A percentile compares a stretch with the other conserved stretches of the same genome.
phyloP scores from a whole-genome alignment of 2,113 vertebrate genomes.

The Carassius gibelio region DNA sequence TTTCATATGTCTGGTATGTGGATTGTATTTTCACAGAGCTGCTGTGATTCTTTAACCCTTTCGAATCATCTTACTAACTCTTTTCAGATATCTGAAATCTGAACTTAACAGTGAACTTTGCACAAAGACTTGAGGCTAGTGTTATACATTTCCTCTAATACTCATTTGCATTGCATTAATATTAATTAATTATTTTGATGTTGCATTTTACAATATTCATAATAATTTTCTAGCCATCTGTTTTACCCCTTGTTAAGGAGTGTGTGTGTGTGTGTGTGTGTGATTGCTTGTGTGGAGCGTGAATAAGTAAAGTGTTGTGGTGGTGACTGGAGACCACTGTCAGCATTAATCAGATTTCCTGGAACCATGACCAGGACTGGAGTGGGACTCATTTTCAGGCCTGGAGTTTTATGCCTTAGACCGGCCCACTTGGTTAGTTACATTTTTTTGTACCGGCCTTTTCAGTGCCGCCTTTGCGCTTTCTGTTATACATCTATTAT shows the following conservation, averaged over 20 bases:
- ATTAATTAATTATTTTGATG: not conserved
- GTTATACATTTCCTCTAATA: not conserved
- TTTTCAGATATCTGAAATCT: not conserved
- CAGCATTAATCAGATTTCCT: constrained; percentile 1
- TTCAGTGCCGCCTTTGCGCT: no score
- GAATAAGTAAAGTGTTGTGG: not conserved
- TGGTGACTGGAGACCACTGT: not conserved
- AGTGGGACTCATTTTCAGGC: no score
- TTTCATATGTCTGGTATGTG: constrained; percentile 46
- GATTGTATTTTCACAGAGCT: constrained; percentile 24
- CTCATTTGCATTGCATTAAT: not conserved
- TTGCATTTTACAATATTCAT: not conserved
- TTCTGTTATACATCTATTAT: no score
- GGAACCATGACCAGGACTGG: not conserved
- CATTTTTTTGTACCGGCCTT: no score
- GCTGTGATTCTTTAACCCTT: constrained; percentile 23
- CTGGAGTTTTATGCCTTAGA: no score
- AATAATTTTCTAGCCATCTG: not conserved
- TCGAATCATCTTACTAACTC: not conserved
- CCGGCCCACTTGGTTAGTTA: no score
- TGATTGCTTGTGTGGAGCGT: not conserved
- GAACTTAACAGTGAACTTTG: not conserved
- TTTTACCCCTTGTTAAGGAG: not conserved
- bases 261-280: no score
- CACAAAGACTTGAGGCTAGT: not conserved